Evolutionary conservation across 2,888 invertebrate genomes (phyloP), one percentile per base, ranked within the genome.

Genomic region (Netelia inedita): DNA sequence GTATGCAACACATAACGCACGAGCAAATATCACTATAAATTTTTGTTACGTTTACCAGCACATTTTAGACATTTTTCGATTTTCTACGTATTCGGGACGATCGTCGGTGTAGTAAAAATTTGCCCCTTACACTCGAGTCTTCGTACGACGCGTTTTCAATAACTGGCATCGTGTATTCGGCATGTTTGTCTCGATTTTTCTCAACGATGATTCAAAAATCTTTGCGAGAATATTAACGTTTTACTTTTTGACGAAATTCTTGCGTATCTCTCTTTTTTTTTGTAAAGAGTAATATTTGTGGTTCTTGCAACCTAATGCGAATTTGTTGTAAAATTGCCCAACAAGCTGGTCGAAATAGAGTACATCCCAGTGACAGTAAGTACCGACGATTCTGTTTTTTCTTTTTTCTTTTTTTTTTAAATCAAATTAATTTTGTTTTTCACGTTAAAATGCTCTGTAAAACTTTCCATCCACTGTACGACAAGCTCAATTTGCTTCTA

Each of bases 331-430:
- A 91, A 89, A 91, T 93, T 94, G 91, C 92, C 88, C 94, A 94
- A 92, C 95, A 95, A 96, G 96, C 96, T 95, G 95, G 95, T 95
- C 94, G 95, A 96, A 95, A 95, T 96, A 95, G 95, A 95, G 94
- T 95, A 95, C 92, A 92, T 94, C 89, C 92, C 93, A 89, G 93
- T 93, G 91, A 94, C 94, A 92, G 94, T 94, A 94, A 94, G 94
- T 94, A 94, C 61, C 69, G 81, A 85, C 79, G 73, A 79, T 85
- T 81, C 41, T 41, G 16, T 79, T 50, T 57, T 53, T 23, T 6
- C 61, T 69, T 59, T 78, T 41, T 28, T 65, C 53, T 11, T 68
- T 76, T 11, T 68, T 76, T 69, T 2, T 55, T 3, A n/a, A 10
- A 68, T 43, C 35, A 63, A 65, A 43, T 69, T 43, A 35, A 23